Evolutionary conservation across 1,140 invertebrate genomes (phyloP).

Genomic region (Physella acuta): DNA sequence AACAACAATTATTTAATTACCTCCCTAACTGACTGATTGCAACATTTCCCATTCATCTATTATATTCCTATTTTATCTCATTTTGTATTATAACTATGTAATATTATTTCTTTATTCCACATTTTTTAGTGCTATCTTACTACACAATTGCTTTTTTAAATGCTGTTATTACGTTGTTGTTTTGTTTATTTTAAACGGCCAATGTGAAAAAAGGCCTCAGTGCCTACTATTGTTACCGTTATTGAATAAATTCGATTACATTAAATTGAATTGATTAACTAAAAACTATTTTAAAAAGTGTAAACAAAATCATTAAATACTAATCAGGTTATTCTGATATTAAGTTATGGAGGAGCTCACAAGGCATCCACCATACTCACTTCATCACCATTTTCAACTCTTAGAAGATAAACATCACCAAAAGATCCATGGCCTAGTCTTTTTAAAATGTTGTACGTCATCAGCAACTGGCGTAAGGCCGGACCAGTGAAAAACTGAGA

Average conservation of each 20-base stretch:
- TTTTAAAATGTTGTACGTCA: not conserved
- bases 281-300: not conserved
- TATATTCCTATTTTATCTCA: too few species aligned
- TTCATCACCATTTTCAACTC: not conserved
- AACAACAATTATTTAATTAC: not conserved
- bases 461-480: too few species aligned
- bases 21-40: too few species aligned
- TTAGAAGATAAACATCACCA: slow-evolving; percentile 12
- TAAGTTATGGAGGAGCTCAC: not conserved
- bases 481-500: too few species aligned
- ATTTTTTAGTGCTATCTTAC: not conserved
- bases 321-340: not conserved
- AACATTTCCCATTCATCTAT: too few species aligned
- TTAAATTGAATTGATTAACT: not conserved
- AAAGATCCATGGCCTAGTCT: slow-evolving; percentile 9
- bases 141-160: not conserved
- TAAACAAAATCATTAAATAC: not conserved
- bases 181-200: too few species aligned
- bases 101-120: too few species aligned
- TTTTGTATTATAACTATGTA: too few species aligned
- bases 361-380: not conserved
- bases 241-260: not conserved
- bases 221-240: too few species aligned
- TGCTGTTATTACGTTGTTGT: too few species aligned
- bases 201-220: too few species aligned